Base-by-base conservation (phyloP, 2,797 vertebrate genomes). In the Paramormyrops hopkinsi region DNA sequence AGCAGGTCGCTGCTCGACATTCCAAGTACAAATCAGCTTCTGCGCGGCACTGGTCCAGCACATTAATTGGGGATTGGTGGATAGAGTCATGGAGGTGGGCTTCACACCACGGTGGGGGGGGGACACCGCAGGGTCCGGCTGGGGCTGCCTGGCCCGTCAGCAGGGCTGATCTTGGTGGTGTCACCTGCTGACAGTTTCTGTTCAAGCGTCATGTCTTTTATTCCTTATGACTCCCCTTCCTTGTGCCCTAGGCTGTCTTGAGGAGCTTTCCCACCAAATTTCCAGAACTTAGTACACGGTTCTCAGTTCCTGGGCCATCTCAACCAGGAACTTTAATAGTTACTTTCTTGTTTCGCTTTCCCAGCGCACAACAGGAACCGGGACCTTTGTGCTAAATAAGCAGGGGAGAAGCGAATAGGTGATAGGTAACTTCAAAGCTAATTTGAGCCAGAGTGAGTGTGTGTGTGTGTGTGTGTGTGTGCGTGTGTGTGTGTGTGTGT, bases 11-110 rank as follows among this genome's bases (percentile, higher is more conserved):
- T 53, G 87, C 89, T 91, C 90, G 89, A 88, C 92, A 93, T 93
- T 93, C 93, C 90, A 93, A 91, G 91, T 87, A 93, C 92, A 93
- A 93, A 94, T 94, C 92, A 91, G 91, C 92, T 93, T 93, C 91
- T 93, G 92, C 88, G 91, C 90, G 91, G 89, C 91, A 91, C 90
- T 87, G 83, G 86, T 89, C 44, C 89, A 33, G 73, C 50, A 89
- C 85, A 91, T 89, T 93, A 92, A 92, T 92, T 91, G 90, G 54
- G 54, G 89, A 90, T 92, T 92, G 93, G 91, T 92, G 88, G 90
- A 83, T 1, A 41, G 19, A 84, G 87, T 83, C 73, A 37, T 90
- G 56, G 82, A n/a, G 73, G 33, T 11, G 56, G 89, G 44, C n/a
- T 84, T 84, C n/a, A 50, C 8, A 11, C 79, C 79, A 9, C n/a